Percentiles rank a stretch among this genome's conserved stretches.
phyloP scores from a whole-genome alignment of 2,888 invertebrate species.

The Masnerella sp. region DNA sequence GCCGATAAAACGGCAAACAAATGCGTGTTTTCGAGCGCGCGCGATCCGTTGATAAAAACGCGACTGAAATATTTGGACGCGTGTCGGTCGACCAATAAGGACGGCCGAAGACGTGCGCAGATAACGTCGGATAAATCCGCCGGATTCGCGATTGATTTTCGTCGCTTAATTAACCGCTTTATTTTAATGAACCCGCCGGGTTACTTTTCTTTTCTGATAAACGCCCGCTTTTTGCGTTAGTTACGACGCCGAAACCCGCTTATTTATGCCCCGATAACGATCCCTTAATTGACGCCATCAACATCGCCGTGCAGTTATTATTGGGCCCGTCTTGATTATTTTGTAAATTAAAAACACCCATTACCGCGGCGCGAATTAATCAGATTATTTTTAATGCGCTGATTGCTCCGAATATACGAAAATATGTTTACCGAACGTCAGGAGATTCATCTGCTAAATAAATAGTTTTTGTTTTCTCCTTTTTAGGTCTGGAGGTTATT shows the following conservation, averaged over 20 bases:
- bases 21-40: constrained; percentile 35
- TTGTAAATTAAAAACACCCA: constrained; percentile 43
- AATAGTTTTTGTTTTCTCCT: too few relatives aligned
- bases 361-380: constrained; percentile 47
- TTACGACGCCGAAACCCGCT: constrained; percentile 28
- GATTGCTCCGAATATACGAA: too few relatives aligned
- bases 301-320: constrained; percentile 45
- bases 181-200: constrained; percentile 47
- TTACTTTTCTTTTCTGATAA: constrained; percentile 44
- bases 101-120: too few relatives aligned
- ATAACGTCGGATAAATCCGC: constrained; percentile 19
- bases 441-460: too few relatives aligned
- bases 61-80: constrained; percentile 59
- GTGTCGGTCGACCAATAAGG: too few relatives aligned
- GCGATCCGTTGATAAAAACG: constrained; percentile 32
- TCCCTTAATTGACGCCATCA: constrained; percentile 51
- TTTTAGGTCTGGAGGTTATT: too few relatives aligned
- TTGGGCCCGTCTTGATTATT: constrained; percentile 39
- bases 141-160: constrained; percentile 36
- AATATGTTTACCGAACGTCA: too few relatives aligned
- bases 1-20: constrained; percentile 46
- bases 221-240: constrained; percentile 29
- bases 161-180: constrained; percentile 41
- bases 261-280: constrained; percentile 55
- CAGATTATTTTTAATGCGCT: constrained; percentile 50